These are phyloP conservation scores for Erythrocercus mccallii DNA, from an alignment of 2,113 vertebrate species.

Conservation along the genomic window DNA sequence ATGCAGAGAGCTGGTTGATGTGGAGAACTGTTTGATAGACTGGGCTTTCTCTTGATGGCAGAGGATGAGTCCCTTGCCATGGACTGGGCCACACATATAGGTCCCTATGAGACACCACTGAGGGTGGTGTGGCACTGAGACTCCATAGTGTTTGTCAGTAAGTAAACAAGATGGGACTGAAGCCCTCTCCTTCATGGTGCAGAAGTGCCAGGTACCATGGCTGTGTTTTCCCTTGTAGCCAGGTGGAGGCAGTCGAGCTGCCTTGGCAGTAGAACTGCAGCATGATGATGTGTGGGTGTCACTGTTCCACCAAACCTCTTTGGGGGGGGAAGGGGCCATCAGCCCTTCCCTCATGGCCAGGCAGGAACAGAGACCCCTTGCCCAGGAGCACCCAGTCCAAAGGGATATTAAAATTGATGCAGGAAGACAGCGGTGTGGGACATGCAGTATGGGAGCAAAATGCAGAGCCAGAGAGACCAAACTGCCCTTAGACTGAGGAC, in stretches of 20 bases:
- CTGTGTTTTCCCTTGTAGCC: not conserved
- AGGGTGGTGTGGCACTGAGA: accelerated
- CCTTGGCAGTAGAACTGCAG: not conserved
- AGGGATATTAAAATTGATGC: not conserved
- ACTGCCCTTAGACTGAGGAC: not conserved
- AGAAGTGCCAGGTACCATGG: not conserved
- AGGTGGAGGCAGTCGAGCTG: accelerated
- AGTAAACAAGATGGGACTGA: not conserved
- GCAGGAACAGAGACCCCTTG: not conserved
- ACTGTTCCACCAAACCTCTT: not conserved
- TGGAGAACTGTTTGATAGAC: not conserved
- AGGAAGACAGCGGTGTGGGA: not conserved
- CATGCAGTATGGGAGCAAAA: accelerated
- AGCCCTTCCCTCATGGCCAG: not conserved
- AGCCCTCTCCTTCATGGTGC: not conserved
- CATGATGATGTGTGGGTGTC: not conserved
- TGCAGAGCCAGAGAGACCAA: not conserved
- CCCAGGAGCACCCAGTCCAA: not conserved
- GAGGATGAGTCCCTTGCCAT: not conserved
- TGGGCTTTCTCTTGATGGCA: not conserved
- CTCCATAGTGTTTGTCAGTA: not conserved
- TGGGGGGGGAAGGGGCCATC: not conserved
- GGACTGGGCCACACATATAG: not conserved
- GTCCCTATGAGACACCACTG: not conserved
- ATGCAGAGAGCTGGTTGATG: not conserved